Base-by-base conservation (phyloP, 1,140 invertebrate species). In the Charaxes varanes region DNA sequence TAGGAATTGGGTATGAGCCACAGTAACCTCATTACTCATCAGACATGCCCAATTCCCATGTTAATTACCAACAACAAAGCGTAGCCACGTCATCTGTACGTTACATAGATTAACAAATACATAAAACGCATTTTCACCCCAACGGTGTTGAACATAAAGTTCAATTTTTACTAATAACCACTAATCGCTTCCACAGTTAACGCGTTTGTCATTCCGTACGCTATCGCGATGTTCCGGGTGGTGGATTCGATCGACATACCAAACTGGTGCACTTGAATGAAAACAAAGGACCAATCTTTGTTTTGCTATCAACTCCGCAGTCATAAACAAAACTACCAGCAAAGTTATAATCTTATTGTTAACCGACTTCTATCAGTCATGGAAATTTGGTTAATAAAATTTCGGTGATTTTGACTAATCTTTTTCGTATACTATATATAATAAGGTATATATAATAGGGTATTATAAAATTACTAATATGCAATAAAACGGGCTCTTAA, bases 61-160 rank as follows among this genome's bases (percentile, higher is more conserved):
- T 16, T 41, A 48, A 41, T 48, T 41, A 30, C 32, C 19, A 3
- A 27, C 15, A 34, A 48, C 37, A 36, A 36, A 36, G 32, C n/a
- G 28, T 12, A 12, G 17, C 8, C 17, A 14, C 10, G 3, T 18
- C 15, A 34, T 22, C 32, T 11, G 14, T 38, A 26, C 21, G 14
- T 26, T 21, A 28, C 24, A 12, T 28, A 12, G 7, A 2, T 4
- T 14, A 3, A 11, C 12, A 13, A 1, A 10, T n/a, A n/a, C n/a
- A n/a, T n/a, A n/a, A n/a, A n/a, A n/a, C n/a, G n/a, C n/a, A 38
- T 19, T 28, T 28, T 28, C 10, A 30, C 27, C 16, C 18, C 8
- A 28, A 28, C 18, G 2, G 8, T 6, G 6, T 7, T n/a, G 6
- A 6, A 1, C 14, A n/a, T 22, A 23, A 43, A 28, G 32, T 43